Percentiles rank a stretch among this genome's conserved stretches.
Evolutionary conservation across 2,797 vertebrate genomes (phyloP).

Genomic region (Lerista edwardsae): DNA sequence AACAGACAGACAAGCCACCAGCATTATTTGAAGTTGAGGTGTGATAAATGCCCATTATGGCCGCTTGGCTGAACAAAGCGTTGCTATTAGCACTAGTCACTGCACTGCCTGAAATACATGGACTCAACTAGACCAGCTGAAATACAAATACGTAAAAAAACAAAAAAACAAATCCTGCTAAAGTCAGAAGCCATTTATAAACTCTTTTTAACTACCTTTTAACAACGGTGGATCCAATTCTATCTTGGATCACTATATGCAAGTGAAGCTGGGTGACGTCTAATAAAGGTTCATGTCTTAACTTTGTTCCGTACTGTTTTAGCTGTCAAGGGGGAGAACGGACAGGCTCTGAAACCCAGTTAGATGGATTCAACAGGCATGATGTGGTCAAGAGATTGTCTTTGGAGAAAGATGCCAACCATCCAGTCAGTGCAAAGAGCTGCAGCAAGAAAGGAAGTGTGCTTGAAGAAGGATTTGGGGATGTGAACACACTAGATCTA

Average conservation of each 20-base stretch:
- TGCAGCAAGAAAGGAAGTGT: no score
- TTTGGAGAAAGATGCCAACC: no score
- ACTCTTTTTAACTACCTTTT: neutral
- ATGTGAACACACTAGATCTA: neutral
- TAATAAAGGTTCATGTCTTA: no score
- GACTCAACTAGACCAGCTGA: neutral
- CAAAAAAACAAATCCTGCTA: neutral
- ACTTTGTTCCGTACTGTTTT: no score
- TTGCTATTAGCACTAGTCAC: slow-evolving; percentile 34
- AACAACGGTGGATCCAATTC: no score
- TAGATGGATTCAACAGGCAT: no score
- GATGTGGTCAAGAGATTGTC: no score
- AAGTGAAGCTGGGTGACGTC: neutral
- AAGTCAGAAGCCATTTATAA: neutral
- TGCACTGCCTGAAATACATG: slow-evolving; percentile 8
- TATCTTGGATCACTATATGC: neutral
- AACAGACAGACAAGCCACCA: slow-evolving; percentile 44
- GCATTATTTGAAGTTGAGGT: slow-evolving; percentile 37
- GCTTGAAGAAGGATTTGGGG: no score
- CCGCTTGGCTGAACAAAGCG: slow-evolving; percentile 43
- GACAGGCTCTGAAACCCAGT: no score
- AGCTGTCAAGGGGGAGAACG: no score
- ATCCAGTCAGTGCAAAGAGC: no score
- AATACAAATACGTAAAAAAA: neutral
- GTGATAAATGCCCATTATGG: slow-evolving; percentile 44